Conservation (phyloP, 2,113 vertebrate species). For the Bubalus kerabau region DNA sequence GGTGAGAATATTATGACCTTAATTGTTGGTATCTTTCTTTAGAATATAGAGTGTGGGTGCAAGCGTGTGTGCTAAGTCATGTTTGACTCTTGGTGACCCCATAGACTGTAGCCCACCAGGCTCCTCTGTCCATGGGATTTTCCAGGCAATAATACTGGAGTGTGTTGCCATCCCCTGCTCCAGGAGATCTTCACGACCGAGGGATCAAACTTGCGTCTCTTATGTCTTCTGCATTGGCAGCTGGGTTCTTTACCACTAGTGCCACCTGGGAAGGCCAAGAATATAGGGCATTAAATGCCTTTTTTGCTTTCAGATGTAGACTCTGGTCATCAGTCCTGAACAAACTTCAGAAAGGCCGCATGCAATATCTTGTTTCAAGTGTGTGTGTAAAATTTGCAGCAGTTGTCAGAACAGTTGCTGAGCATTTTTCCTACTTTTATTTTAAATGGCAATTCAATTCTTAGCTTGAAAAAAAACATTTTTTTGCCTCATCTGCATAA, state of each 20-base stretch:
- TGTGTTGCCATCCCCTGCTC: neutral
- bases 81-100: neutral
- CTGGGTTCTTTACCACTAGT: neutral
- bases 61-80: neutral
- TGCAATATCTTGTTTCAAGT: neutral
- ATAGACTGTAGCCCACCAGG: neutral
- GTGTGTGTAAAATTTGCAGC: neutral
- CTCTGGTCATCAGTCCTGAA: neutral
- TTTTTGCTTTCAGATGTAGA: neutral
- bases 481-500: slow-evolving; percentile 8
- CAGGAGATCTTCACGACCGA: neutral
- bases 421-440: slow-evolving; percentile 14
- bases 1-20: neutral
- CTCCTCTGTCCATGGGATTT: neutral
- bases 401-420: neutral
- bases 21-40: neutral
- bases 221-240: neutral
- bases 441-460: neutral
- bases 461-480: slow-evolving; percentile 19
- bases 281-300: neutral
- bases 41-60: neutral
- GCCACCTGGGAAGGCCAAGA: neutral
- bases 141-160: neutral
- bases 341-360: neutral
- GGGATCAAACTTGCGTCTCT: neutral